These are phyloP conservation scores for Myotis pilosus DNA, from an alignment of 2,797 vertebrate genomes.

Conservation along the genomic window DNA sequence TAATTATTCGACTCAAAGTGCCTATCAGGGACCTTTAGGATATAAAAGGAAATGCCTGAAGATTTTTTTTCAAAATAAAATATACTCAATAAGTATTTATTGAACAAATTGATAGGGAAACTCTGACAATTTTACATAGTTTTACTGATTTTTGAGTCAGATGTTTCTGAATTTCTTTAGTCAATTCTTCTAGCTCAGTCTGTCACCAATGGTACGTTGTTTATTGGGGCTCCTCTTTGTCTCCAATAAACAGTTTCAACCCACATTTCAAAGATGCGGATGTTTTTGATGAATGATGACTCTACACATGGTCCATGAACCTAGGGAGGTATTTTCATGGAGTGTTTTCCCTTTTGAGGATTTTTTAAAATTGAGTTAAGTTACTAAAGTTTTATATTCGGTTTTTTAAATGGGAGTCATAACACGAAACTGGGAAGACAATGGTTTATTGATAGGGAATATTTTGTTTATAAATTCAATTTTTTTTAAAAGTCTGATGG, in stretches of 20 bases:
- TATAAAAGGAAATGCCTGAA: background rate
- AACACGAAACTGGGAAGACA: background rate
- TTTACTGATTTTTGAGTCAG: background rate
- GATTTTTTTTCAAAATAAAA: background rate
- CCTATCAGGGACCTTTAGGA: background rate
- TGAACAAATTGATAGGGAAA: background rate
- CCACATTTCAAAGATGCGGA: background rate
- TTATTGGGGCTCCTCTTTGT: background rate
- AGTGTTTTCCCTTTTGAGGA: background rate
- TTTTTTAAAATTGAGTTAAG: background rate
- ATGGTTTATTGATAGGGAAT: background rate
- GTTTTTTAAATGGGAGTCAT: background rate
- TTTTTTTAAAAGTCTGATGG: background rate
- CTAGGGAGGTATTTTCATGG: background rate
- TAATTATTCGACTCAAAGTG: background rate
- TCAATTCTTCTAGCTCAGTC: background rate
- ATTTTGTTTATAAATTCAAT: background rate
- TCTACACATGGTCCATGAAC: background rate
- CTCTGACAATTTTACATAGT: background rate
- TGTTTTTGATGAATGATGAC: background rate
- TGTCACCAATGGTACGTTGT: background rate
- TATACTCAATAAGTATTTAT: background rate
- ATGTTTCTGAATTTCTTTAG: background rate
- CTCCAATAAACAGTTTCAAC: background rate
- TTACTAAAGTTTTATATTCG: background rate